Evolutionary conservation across 1,140 invertebrate species (phyloP), one percentile per base, ranked within the genome.

Genomic region (Drosophila pseudoananassae): DNA sequence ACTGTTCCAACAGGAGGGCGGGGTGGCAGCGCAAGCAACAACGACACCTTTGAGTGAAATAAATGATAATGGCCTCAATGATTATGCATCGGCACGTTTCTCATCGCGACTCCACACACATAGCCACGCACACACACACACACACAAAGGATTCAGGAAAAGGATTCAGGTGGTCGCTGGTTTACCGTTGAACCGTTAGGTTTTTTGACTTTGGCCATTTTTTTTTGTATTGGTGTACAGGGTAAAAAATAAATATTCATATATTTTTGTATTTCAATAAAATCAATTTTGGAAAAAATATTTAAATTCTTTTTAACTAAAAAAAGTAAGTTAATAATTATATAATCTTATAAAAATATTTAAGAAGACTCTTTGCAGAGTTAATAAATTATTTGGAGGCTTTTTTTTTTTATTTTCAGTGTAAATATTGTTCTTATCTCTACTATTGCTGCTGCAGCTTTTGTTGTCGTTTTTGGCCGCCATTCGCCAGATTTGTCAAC

Each of bases 61-160:
- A 87, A 87, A 87, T 88, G 82, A 87, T 87, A 87, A 87, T 87
- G 82, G 82, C 83, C 63, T 69, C 83, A 87, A 87, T 87, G 82
- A 87, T 87, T 87, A 87, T 87, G 82, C 83, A 87, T 88, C 83
- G 83, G 83, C 82, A 87, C 82, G 82, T 87, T 87, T 87, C 82
- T 87, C 82, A 87, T 87, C 82, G 82, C 75, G 70, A 65, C 55
- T 58, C 77, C 61, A 63, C 60, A 80, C 45, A 61, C 17, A 74
- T 45, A 60, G 46, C 54, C 52, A 45, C 38, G 40, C 51, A 36
- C 38, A 33, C 43, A 33, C 53, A 76, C 38, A 20, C 20, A 20
- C 20, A 20, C 3, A 20, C 3, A 20, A 3, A 58, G 55, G 20
- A 60, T 45, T 9, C 40, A 17, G 38, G 40, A 17, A 23, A 17